phyloP scores from a whole-genome alignment of 2,888 invertebrate genomes.

The Spisula subtruncata region DNA sequence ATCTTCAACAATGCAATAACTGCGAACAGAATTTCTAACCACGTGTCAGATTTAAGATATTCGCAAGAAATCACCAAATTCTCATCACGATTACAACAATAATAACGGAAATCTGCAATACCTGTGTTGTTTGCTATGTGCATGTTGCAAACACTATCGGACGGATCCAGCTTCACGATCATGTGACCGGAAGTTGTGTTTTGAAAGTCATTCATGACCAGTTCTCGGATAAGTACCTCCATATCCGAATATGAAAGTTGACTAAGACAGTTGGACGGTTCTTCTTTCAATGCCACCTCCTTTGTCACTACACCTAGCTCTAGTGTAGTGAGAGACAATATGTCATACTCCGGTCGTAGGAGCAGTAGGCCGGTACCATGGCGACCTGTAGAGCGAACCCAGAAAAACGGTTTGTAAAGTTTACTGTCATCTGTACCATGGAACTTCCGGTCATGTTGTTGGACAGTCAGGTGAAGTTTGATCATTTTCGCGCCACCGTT shows the following conservation, averaged over 20 bases:
- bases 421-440: slow-evolving; percentile 35
- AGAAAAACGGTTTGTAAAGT: slow-evolving; percentile 70
- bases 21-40: slow-evolving; percentile 75
- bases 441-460: slow-evolving; percentile 31
- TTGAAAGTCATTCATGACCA: slow-evolving; percentile 78
- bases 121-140: slow-evolving; percentile 54
- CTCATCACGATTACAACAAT: slow-evolving; percentile 56
- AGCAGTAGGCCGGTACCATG: slow-evolving; percentile 82
- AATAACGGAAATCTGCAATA: slow-evolving; percentile 58
- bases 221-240: slow-evolving; percentile 62
- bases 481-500: slow-evolving; percentile 63
- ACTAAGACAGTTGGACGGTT: slow-evolving; percentile 77
- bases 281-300: slow-evolving; percentile 75
- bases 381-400: slow-evolving; percentile 77
- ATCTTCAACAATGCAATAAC: slow-evolving; percentile 78
- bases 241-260: slow-evolving; percentile 53
- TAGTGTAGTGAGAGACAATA: slow-evolving; percentile 79
- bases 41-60: slow-evolving; percentile 69
- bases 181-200: slow-evolving; percentile 40
- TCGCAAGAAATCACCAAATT: slow-evolving; percentile 43
- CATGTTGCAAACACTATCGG: slow-evolving; percentile 76
- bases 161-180: slow-evolving; percentile 38
- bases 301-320: slow-evolving; percentile 77
- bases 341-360: slow-evolving; percentile 81
- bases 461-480: slow-evolving; percentile 58